These are phyloP conservation scores for Calliphora vicina DNA, from an alignment of 1,140 invertebrate genomes.

Conservation along the genomic window DNA sequence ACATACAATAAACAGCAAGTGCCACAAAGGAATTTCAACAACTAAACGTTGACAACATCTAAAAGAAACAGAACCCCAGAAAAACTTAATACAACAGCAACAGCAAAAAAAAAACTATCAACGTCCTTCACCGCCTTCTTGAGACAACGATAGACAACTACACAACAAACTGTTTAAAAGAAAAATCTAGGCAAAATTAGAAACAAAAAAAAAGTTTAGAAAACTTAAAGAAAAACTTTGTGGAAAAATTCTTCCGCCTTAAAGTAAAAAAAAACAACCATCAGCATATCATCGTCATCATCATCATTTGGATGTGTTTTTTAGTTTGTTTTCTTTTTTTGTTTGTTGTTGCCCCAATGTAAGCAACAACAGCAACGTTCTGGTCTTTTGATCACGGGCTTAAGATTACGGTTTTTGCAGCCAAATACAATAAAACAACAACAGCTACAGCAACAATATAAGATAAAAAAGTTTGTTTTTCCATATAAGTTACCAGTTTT, in stretches of 20 bases:
- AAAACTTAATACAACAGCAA: neutral
- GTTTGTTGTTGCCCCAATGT: neutral
- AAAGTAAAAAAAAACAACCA: constrained; percentile 14
- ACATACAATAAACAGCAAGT: constrained; percentile 19
- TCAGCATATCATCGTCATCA: constrained; percentile 21
- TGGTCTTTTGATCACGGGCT: constrained; percentile 19
- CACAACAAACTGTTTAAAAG: neutral
- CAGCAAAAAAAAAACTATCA: neutral
- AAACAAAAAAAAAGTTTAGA: constrained; percentile 3
- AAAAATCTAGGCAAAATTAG: neutral
- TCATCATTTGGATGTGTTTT: neutral
- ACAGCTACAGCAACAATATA: neutral
- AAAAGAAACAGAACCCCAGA: neutral
- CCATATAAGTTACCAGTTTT: constrained; percentile 1
- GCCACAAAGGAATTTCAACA: constrained; percentile 24
- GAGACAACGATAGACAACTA: neutral
- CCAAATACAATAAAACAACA: neutral
- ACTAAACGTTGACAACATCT: neutral
- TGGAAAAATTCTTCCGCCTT: constrained; percentile 14
- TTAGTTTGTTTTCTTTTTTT: neutral
- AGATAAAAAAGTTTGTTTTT: neutral
- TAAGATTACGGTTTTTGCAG: constrained; percentile 10
- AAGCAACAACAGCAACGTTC: constrained; percentile 10
- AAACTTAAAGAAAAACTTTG: neutral
- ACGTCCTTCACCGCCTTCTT: constrained; percentile 19